Evolutionary conservation across 1,140 invertebrate genomes (phyloP), one percentile per base, ranked within the genome.

Genomic region (Calliopsis andreniformis): DNA sequence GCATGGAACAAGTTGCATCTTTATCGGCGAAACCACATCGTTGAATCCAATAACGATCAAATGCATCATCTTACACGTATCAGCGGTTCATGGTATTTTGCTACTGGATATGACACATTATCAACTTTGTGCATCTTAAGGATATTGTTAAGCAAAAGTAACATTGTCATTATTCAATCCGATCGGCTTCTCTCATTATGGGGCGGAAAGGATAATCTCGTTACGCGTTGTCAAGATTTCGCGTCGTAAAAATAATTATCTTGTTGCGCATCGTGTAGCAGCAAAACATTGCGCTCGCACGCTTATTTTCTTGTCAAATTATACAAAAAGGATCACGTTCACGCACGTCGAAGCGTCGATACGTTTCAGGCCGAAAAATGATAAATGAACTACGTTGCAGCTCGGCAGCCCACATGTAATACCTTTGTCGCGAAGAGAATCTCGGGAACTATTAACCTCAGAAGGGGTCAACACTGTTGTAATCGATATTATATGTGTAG

Each of bases 211-310:
- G 72, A 68, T 67, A 55, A 67, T 45, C 51, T 14, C 56, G 62
- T 67, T 67, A 55, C 28, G 20, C 10, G 68, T 49, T 61, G 56
- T 49, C 56, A 35, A 4, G 0, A 3, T 35, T 12, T 12, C 45
- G 1, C 0, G 2, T 42, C 28, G 64, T 10, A 20, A 76, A 76
- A 76, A 25, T 58, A 72, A 61, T 72, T 67, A 76, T 61, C 23
- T 0, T 0, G 6, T 4, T 8, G 6, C 8, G 12, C 45, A 49
- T 39, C 20, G 45, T 16, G 32, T 2, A 28, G 25, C 12, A 7
- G 35, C n/a, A 5, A 43, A 5, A 53, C 43, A 20, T 43, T 39
- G 35, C 3, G 7, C 25, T 2, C n/a, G 18, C 30, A 10, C 28
- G 25, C 23, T 59, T 16, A 23, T n/a, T 55, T 59, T 30, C 61